Evolutionary conservation across 2,113 vertebrate genomes (phyloP).

Genomic region (Melanerpes formicivorus): DNA sequence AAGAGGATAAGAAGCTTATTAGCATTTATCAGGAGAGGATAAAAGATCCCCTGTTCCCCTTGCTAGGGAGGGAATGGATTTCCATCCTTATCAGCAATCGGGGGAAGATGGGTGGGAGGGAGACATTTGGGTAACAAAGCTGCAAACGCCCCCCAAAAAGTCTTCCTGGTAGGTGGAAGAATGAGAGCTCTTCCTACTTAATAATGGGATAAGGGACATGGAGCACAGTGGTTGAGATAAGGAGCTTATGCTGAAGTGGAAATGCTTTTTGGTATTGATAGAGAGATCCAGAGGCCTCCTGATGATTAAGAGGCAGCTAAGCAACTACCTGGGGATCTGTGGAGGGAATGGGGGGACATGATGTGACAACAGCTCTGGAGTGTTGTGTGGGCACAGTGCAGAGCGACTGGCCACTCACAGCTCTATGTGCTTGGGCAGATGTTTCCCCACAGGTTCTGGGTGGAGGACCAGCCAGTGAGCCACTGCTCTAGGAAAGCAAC

Average conservation of each 20-base stretch:
- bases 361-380: background rate
- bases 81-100: background rate
- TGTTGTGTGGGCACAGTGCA: accelerated
- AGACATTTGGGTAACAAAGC: background rate
- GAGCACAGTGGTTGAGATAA: background rate
- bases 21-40: slow-evolving; percentile 29
- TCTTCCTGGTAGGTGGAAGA: background rate
- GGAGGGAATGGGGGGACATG: background rate
- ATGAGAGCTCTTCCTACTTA: background rate
- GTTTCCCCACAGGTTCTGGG: background rate
- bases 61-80: slow-evolving; percentile 35
- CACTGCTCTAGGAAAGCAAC: accelerated
- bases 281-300: background rate
- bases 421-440: accelerated
- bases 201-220: background rate
- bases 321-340: background rate
- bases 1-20: slow-evolving; percentile 68
- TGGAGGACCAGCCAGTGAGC: background rate
- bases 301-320: background rate
- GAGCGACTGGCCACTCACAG: accelerated
- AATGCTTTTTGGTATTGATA: background rate
- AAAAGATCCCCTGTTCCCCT: slow-evolving; percentile 12
- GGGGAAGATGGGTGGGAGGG: background rate
- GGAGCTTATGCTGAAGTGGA: background rate
- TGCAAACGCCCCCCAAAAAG: background rate